Evolutionary conservation across 2,888 invertebrate species (phyloP).

Genomic region (Drosophila stalkeri): DNA sequence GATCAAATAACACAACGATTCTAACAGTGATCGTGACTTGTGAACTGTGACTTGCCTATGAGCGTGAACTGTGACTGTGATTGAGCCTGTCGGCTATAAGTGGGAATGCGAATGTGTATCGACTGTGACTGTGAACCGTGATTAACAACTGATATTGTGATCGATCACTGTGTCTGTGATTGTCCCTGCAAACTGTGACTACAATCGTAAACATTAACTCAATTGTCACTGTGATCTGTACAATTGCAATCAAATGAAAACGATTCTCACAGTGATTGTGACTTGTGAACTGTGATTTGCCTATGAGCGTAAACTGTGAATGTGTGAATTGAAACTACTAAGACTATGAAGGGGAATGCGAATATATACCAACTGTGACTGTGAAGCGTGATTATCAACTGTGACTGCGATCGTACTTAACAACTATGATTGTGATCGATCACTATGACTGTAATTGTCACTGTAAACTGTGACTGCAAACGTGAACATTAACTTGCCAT

Average conservation of each 20-base stretch:
- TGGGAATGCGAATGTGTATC: neutral
- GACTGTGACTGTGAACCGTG: neutral
- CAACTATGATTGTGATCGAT: neutral
- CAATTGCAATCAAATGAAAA: too few relatives aligned
- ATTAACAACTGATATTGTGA: neutral
- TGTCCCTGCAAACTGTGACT: neutral
- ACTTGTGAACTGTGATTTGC: too few relatives aligned
- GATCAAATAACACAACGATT: neutral
- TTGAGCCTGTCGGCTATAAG: too few relatives aligned
- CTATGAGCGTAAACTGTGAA: neutral
- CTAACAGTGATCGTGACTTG: neutral
- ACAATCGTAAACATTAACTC: neutral
- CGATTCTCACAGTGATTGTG: too few relatives aligned
- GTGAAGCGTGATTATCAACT: too few relatives aligned
- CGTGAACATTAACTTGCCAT: too few relatives aligned
- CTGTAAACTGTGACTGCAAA: too few relatives aligned
- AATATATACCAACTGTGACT: too few relatives aligned
- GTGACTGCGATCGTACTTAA: neutral
- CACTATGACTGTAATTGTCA: too few relatives aligned
- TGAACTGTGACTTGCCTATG: neutral
- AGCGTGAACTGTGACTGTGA: neutral
- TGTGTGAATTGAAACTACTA: neutral
- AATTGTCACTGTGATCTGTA: neutral
- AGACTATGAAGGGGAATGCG: too few relatives aligned
- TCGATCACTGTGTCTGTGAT: neutral